Evolutionary conservation across 2,113 vertebrate genomes (phyloP), one percentile per base, ranked within the genome.

Genomic region (Cacatua alba): DNA sequence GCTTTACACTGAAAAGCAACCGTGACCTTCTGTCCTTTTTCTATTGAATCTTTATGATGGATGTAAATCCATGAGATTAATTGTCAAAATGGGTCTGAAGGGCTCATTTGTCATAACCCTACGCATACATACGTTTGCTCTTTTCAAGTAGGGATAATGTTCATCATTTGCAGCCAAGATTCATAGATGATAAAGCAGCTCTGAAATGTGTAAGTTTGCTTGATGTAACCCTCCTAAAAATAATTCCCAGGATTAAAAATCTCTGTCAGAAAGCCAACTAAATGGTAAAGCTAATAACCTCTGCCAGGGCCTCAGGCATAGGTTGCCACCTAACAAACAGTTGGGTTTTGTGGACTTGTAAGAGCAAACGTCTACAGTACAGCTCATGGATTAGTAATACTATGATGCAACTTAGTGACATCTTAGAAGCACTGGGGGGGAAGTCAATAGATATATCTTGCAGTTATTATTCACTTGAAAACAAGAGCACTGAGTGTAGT

Each of bases 151-250:
- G 82, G 68, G 57, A 44, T 33, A 55, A 49, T 48, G 33, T 52
- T 69, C 59, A 4, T 24, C 64, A 82, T 84, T 82, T 76, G 48
- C 65, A 93, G 77, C 65, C 62, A 53, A 84, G 37, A 78, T 92
- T 92, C n/a, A 20, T 9, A 65, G 69, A 43, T 69, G 71, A 60
- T 68, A 96, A 86, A 79, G 37, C 33, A 78, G 39, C 37, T 92
- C 67, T 89, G 76, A 90, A 78, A 74, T 20, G 17, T 21, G 13
- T 37, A 35, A 15, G 33, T 52, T 64, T 86, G 67, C 65, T 71
- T 79, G 44, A 75, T 28, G 52, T 64, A 86, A 82, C 35, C 41
- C 51, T 90, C 76, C 76, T 86, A 92, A 96, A 96, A 94, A 76
- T 87, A 86, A 84, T 84, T 71, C 62, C 8, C 24, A 53, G 53